Percentiles rank a stretch among this genome's conserved stretches.
phyloP scores from a whole-genome alignment of 2,888 invertebrate species.

The Acanthacorydalis orientalis region DNA sequence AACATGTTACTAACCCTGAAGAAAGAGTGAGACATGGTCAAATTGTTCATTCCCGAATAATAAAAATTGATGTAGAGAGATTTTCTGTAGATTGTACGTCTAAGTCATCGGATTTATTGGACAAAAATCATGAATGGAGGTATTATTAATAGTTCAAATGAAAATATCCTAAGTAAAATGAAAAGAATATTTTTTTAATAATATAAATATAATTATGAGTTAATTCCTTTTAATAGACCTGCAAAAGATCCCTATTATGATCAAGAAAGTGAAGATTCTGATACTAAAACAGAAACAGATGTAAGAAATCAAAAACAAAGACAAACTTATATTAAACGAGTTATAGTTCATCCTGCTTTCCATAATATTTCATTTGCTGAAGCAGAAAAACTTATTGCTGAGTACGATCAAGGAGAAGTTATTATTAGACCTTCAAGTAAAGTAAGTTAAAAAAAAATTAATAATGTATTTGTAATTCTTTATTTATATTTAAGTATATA shows the following conservation, averaged over 20 bases:
- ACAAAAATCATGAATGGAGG: constrained; percentile 84
- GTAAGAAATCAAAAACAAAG: constrained; percentile 67
- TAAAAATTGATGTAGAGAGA: constrained; percentile 90
- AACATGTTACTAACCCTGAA: constrained; percentile 82
- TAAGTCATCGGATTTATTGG: constrained; percentile 79
- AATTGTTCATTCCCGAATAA: constrained; percentile 72
- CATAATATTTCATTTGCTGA: constrained; percentile 90
- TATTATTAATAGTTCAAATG: constrained; percentile 15
- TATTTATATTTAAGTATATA: neutral
- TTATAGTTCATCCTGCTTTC: constrained; percentile 95
- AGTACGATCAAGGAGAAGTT: constrained; percentile 93
- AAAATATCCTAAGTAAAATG: neutral
- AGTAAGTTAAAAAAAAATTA: constrained; percentile 24
- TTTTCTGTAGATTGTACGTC: constrained; percentile 89
- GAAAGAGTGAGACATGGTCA: constrained; percentile 76
- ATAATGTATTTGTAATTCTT: constrained; percentile 6
- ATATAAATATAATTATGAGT: neutral
- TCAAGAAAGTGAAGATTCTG: constrained; percentile 64
- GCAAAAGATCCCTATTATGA: constrained; percentile 85
- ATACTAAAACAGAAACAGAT: constrained; percentile 60
- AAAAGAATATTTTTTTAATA: neutral
- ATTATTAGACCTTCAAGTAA: constrained; percentile 94
- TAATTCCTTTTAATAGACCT: constrained; percentile 31
- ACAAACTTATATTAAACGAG: constrained; percentile 82
- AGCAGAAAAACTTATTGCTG: constrained; percentile 77